phyloP scores from a whole-genome alignment of 1,140 invertebrate genomes.

The Atta texana region DNA sequence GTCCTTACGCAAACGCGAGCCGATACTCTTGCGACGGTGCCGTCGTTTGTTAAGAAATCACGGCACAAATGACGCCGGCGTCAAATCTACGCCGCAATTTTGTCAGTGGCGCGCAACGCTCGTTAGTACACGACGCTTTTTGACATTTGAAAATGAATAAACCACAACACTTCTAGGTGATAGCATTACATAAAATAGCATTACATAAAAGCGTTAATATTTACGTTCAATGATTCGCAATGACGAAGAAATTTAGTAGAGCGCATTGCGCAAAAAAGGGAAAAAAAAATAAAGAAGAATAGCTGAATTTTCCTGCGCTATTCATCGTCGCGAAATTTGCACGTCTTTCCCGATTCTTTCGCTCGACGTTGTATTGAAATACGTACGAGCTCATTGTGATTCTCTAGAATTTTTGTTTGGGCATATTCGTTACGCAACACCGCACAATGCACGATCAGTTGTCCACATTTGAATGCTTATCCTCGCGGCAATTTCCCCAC shows the following conservation, averaged over 20 bases:
- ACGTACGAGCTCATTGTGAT: conserved; percentile 15
- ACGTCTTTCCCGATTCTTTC: background rate
- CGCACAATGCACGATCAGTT: conserved; percentile 35
- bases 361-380: conserved; percentile 11
- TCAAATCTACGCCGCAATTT: conserved; percentile 44
- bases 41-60: conserved; percentile 44
- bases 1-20: conserved; percentile 25
- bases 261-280: conserved; percentile 1
- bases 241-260: background rate
- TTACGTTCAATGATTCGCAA: conserved; percentile 2
- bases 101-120: conserved; percentile 43
- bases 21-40: conserved; percentile 26
- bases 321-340: conserved; percentile 30
- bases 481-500: conserved; percentile 19
- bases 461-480: conserved; percentile 38
- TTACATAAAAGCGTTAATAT: conserved; percentile 40
- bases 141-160: conserved; percentile 58
- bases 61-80: conserved; percentile 36
- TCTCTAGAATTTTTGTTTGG: conserved; percentile 32
- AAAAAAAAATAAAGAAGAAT: background rate
- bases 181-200: conserved; percentile 10
- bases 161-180: background rate
- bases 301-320: background rate
- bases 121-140: conserved; percentile 44
- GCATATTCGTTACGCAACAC: conserved; percentile 1